Evolutionary conservation across 2,888 invertebrate species (phyloP).

Genomic region (Eumerus sabulonum): DNA sequence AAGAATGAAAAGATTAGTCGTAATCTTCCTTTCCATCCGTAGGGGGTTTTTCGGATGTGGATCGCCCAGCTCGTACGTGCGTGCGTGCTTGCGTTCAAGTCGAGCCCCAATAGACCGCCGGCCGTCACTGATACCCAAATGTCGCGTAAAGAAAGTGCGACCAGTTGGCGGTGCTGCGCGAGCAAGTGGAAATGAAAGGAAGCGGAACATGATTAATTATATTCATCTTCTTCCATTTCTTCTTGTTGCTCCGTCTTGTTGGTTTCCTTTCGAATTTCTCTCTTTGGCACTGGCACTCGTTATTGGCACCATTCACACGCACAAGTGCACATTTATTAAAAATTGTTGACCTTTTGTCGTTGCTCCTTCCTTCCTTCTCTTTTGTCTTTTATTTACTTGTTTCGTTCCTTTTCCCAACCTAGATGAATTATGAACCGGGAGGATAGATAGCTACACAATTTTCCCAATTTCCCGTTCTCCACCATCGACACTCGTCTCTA

Average conservation of each 20-base stretch:
- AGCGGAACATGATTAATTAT: constrained; percentile 58
- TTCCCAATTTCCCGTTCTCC: constrained; percentile 32
- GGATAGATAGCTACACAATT: constrained; percentile 30
- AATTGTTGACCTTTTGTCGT: constrained; percentile 60
- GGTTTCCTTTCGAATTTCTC: constrained; percentile 13
- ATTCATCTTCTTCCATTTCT: constrained; percentile 1
- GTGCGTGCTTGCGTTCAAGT: background rate
- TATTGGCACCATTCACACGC: constrained; percentile 52
- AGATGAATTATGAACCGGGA: constrained; percentile 48
- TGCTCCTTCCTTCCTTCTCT: no score
- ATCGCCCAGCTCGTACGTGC: background rate
- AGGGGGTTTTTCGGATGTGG: no score
- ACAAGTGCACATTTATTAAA: constrained; percentile 39
- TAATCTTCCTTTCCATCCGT: constrained; percentile 18
- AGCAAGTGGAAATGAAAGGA: constrained; percentile 15
- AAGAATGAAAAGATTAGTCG: constrained; percentile 46
- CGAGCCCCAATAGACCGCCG: background rate
- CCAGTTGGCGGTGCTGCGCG: background rate
- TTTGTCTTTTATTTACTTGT: background rate
- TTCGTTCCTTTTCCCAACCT: constrained; percentile 19
- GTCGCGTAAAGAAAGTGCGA: background rate
- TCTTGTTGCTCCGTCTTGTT: background rate
- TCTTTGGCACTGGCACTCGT: constrained; percentile 36
- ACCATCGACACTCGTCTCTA: constrained; percentile 5
- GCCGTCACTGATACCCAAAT: background rate